Base-by-base conservation (phyloP, 2,888 invertebrate genomes). In the Sesamia inferens region DNA sequence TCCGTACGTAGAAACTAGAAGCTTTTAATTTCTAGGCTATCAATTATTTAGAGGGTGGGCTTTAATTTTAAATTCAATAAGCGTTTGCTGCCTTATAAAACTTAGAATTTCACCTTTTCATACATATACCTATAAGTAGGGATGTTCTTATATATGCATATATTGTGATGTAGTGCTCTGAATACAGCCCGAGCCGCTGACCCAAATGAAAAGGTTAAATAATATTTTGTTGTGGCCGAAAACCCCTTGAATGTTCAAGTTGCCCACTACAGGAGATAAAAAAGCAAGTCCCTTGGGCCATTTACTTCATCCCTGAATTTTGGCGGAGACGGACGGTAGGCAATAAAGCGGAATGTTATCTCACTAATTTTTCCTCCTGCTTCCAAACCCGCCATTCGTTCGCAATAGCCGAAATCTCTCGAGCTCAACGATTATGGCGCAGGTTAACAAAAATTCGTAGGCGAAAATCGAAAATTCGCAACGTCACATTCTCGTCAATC, bases 261-360 rank as follows among this genome's bases (percentile, higher is more conserved):
- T 62, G 73, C 57, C 73, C 71, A 75, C 81, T 84, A 74, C 74
- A 71, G 67, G 76, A 90, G 89, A 90, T 90, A 92, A 93, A 93
- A 90, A 89, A 89, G 83, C 73, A 73, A 76, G 82, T 76, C 81
- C 80, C 81, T 44, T 54, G 73, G 75, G 78, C 88, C 89, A 91
- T 93, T 93, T 90, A 88, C 88, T 91, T 92, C 92, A 89, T 89
- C 90, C 91, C 86, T 84, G 89, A 92, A 92, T 92, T 93, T 90
- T 85, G 84, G 83, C 87, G 88, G 80, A 90, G 92, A 93, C 88
- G 89, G 87, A 92, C 92, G 90, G 87, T 87, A 54, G 74, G 91
- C 88, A 92, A 93, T 93, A 94, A 93, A 93, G 91, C 88, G 91
- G 90, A 92, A 93, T 93, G 93, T 92, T 93, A 93, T 94, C 92